Evolutionary conservation across 2,797 vertebrate species (phyloP).

Genomic region (Anableps anableps): DNA sequence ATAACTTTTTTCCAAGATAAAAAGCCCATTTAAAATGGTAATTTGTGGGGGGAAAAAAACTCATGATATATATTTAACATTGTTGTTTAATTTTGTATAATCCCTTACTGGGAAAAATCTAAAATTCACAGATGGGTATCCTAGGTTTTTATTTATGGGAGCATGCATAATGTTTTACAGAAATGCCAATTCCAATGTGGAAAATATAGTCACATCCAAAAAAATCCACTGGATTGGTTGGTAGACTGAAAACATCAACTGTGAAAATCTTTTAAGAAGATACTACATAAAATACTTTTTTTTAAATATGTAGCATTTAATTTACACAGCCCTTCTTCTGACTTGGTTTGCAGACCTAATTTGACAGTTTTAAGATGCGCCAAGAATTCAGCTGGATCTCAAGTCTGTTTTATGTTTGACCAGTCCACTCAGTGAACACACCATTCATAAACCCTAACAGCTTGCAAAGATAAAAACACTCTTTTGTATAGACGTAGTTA

Average conservation of each 20-base stretch:
- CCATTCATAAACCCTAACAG: no score
- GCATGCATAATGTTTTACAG: not conserved
- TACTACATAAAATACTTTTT: not conserved
- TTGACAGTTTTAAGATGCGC: no score
- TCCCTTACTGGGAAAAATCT: not conserved
- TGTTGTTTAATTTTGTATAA: not conserved
- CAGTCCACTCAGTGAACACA: no score
- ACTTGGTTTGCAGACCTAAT: no score
- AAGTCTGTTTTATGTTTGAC: no score
- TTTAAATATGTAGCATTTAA: no score
- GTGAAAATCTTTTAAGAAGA: not conserved
- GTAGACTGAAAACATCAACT: not conserved
- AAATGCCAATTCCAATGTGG: not conserved
- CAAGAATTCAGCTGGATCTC: no score
- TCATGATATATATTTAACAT: not conserved
- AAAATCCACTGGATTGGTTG: not conserved
- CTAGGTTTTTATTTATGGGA: not conserved
- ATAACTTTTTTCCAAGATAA: not conserved
- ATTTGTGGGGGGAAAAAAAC: no score
- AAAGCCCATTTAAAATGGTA: not conserved
- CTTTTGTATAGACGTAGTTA: no score
- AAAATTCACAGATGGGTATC: not conserved
- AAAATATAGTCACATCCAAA: not conserved
- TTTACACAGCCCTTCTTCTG: no score
- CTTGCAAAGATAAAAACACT: no score